Evolutionary conservation across 2,797 vertebrate genomes (phyloP).

Genomic region (Sebastes paucispinis): DNA sequence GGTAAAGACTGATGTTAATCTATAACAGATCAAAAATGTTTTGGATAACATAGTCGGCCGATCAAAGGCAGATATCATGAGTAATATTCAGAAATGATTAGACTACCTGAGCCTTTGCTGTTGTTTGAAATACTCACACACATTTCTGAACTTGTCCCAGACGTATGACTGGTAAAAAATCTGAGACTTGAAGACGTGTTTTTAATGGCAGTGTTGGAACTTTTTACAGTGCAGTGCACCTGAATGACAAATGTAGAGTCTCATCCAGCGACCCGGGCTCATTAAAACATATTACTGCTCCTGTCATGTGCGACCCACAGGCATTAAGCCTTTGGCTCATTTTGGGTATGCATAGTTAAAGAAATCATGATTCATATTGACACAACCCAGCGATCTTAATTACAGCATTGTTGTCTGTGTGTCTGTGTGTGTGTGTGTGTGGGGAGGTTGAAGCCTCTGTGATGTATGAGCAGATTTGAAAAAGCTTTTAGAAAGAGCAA

Average conservation of each 20-base stretch:
- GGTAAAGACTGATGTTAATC: neutral
- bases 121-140: neutral
- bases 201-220: neutral
- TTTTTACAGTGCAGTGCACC: constrained; percentile 27
- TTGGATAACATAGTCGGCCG: neutral
- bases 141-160: neutral
- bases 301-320: constrained; percentile 42
- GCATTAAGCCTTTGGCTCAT: constrained; percentile 44
- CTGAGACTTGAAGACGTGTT: neutral
- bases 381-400: constrained; percentile 39
- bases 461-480: constrained; percentile 7
- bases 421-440: neutral
- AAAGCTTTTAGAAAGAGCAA: neutral
- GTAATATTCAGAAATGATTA: neutral
- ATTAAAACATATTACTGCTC: constrained; percentile 60
- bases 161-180: neutral
- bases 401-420: constrained; percentile 2
- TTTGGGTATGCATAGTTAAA: constrained; percentile 48
- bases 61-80: neutral
- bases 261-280: constrained; percentile 27
- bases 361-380: constrained; percentile 45
- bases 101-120: neutral
- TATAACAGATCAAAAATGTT: too few relatives aligned
- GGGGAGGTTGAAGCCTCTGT: neutral
- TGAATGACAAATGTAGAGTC: constrained; percentile 49